These are phyloP conservation scores for Nothura maculosa DNA, from an alignment of 2,797 vertebrate species.

Conservation along the genomic window DNA sequence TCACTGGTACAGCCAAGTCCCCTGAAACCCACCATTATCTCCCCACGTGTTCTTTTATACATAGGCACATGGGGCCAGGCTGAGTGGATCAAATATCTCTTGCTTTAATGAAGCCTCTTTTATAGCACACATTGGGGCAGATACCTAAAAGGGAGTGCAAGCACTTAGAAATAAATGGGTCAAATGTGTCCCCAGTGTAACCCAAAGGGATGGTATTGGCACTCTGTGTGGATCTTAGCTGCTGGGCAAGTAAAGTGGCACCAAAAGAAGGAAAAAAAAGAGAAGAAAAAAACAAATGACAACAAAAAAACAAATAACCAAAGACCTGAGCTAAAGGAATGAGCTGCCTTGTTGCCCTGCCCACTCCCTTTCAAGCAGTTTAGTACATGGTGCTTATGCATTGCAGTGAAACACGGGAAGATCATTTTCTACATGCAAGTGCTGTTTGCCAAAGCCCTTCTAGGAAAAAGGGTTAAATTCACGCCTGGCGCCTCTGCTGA, in stretches of 20 bases:
- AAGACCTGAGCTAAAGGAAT: not conserved
- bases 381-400: not conserved
- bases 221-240: conserved; percentile 18
- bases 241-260: not conserved
- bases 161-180: conserved; percentile 34
- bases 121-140: conserved; percentile 1
- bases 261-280: not conserved
- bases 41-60: not conserved
- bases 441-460: not conserved
- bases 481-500: not conserved
- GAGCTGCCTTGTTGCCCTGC: not conserved
- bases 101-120: conserved; percentile 18
- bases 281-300: not conserved
- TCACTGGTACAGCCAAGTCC: conserved; percentile 10
- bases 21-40: conserved; percentile 46
- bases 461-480: not conserved
- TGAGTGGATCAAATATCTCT: not conserved
- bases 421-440: not conserved
- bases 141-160: not conserved
- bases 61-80: not conserved
- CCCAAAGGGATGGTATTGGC: not conserved
- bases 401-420: not conserved
- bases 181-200: not conserved
- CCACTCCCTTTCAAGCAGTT: not conserved
- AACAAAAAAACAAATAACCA: not conserved